Evolutionary conservation across 2,113 vertebrate species (phyloP), one percentile per base, ranked within the genome.

Genomic region (Paracanthobrama guichenoti): DNA sequence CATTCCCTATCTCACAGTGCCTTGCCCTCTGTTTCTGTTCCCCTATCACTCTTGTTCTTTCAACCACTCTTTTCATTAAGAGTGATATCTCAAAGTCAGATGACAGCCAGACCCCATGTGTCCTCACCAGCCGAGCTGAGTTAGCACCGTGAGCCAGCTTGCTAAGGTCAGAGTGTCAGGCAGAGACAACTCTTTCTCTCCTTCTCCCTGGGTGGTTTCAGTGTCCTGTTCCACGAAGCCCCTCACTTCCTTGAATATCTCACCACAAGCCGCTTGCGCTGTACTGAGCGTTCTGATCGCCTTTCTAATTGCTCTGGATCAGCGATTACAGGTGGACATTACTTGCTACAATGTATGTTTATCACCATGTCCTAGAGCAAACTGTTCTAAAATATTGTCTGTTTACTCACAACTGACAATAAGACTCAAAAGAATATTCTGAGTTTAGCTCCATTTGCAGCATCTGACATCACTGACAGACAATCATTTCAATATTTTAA

Each of bases 11-110:
- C 79, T 59, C 24, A 46, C 46, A 28, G 60, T 64, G 28, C 53
- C 1, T 66, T 28, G 4, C 64, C 46, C 72, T 73, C 39, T 6
- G 42, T 77, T 57, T 72, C 79, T 85, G 39, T 79, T 75, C 66
- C 60, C 2, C 80, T 57, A 16, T 28, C 44, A 4, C 11, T 31
- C 39, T 57, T 16, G 35, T 42, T 69, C 62, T 39, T 28, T 46
- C 50, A 31, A 22, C 26, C 73, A 8, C 72, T 35, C 20, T 13
- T 42, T 62, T 24, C 4, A 24, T 2, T 46, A 18, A 79, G 18
- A 1, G 2, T 50, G 24, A 50, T 35, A 80, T 48, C 24, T 67
- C 12, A 2, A 35, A 7, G 26, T 53, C 39, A 79, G 78, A 80
- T 50, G 42, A 80, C 44, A 50, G 44, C 16, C 24, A 3, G 77